Conservation (phyloP, 2,113 vertebrate genomes). For the Solenodon paradoxus region DNA sequence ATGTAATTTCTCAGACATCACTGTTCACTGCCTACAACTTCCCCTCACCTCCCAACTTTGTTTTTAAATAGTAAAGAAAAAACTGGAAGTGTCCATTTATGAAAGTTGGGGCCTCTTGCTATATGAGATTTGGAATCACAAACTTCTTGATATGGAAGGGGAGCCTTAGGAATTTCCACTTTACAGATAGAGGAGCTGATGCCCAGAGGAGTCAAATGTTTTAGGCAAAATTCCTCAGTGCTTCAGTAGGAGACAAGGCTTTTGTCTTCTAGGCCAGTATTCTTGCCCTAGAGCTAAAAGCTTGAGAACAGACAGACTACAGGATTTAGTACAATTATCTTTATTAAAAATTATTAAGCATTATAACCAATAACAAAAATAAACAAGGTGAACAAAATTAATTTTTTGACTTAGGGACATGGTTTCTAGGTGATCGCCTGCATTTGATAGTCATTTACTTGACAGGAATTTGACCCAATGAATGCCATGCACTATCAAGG, state of each 20-base stretch:
- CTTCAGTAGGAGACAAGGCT: not conserved
- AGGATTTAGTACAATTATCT: not conserved
- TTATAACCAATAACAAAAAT: not conserved
- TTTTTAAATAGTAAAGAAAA: slow-evolving; percentile 21
- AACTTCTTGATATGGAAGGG: not conserved
- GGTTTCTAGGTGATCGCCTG: not conserved
- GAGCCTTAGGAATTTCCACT: not conserved
- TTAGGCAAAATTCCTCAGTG: not conserved
- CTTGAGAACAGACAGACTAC: not conserved
- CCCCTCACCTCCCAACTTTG: not conserved
- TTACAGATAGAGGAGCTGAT: not conserved
- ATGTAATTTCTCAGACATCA: not conserved
- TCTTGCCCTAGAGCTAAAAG: not conserved
- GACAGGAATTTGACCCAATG: not conserved
- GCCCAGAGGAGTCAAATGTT: not conserved
- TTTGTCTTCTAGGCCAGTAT: not conserved
- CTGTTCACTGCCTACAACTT: not conserved
- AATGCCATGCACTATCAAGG: not conserved
- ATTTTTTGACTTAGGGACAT: not conserved
- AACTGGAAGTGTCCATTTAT: not conserved
- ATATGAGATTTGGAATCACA: not conserved
- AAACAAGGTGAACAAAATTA: not conserved
- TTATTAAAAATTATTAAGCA: not conserved
- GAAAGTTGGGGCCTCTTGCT: not conserved
- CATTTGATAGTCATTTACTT: not conserved